Evolutionary conservation across 2,888 invertebrate genomes (phyloP), one percentile per base, ranked within the genome.

Genomic region (Lepidocyrtinus sp.): DNA sequence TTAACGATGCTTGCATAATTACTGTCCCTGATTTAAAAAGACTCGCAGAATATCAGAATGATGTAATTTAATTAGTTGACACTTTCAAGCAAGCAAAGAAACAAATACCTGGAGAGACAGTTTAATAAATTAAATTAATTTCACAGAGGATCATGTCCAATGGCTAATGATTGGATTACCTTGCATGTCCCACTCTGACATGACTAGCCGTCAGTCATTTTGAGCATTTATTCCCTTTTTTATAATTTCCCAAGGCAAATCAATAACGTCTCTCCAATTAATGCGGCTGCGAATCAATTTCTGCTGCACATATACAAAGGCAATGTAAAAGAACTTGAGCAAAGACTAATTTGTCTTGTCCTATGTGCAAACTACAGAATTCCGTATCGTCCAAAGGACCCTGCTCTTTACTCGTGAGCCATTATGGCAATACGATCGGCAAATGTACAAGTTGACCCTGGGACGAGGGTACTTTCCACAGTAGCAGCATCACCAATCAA

Each of bases 401-500:
- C n/a, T n/a, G n/a, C 17, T 59, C 50, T 2, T 2, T 50, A 62
- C 59, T 25, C 71, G 63, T 75, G 65, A 65, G 59, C 71, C 71
- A 80, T 69, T 80, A 71, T 72, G 80, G 75, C 80, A 70, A 75
- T 81, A 55, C 9, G 71, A 75, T 62, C 61, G 64, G 25, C 67
- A 62, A 68, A 75, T 81, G 68, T 68, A 75, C 59, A 81, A 67
- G 75, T 81, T 81, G 81, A 75, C 81, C 81, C 75, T 82, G 82
- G 74, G 70, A 82, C 69, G 26, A 74, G 77, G 76, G 75, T 70
- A 75, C 82, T 70, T 77, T 77, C 77, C 68, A 68, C 50, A 70
- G 62, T 62, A 79, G 50, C 71, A 75, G 19, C 59, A 76, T 17
- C 22, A 68, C 63, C 70, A 25, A 45, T 68, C 63, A 65, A 63